Evolutionary conservation across 2,113 vertebrate species (phyloP).

Genomic region (Crotalus tigris): DNA sequence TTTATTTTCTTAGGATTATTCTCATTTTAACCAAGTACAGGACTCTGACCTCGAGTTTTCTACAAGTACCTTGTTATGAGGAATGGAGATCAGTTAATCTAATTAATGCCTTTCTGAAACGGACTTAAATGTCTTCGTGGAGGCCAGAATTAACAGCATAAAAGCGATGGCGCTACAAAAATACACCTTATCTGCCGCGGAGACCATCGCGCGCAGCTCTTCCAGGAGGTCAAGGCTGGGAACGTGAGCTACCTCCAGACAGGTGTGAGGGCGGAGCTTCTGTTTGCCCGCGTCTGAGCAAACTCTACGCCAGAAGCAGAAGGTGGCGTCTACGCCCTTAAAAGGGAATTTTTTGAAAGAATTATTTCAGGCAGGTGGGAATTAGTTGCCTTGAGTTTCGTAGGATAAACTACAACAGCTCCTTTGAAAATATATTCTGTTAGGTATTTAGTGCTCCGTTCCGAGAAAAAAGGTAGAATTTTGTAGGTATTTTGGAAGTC

Average conservation of each 20-base stretch:
- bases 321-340: neutral
- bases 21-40: neutral
- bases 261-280: neutral
- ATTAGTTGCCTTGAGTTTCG: neutral
- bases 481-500: neutral
- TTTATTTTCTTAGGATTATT: neutral
- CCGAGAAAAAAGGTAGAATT: neutral
- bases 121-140: neutral
- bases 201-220: no score
- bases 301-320: neutral
- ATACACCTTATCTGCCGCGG: no score
- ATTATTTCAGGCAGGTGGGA: neutral
- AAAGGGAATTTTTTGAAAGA: neutral
- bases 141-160: neutral
- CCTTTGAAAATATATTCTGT: neutral
- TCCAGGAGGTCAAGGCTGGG: neutral
- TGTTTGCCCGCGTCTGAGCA: neutral
- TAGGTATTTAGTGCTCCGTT: neutral
- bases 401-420: neutral
- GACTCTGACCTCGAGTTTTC: neutral
- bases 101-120: neutral
- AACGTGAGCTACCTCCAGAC: neutral
- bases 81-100: neutral
- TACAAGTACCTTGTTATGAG: neutral
- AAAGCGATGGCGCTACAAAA: neutral